phyloP scores from a whole-genome alignment of 1,140 invertebrate genomes.

The Conus ventricosus region DNA sequence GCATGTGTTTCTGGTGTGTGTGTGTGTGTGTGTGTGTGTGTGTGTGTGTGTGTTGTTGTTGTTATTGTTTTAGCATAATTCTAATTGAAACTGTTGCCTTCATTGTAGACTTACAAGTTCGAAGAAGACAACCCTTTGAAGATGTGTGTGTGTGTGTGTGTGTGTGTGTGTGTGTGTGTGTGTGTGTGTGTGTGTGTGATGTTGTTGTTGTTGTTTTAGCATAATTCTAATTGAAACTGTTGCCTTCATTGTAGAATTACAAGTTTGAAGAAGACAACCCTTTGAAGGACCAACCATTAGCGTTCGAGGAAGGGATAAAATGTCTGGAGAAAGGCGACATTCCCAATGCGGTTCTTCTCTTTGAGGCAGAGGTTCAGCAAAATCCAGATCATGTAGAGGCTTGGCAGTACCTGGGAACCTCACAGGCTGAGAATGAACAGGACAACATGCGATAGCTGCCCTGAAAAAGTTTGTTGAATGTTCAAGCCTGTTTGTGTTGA shows the following conservation, averaged over 20 bases:
- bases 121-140: slow-evolving; percentile 88
- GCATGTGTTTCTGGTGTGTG: background rate
- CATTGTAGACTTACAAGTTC: slow-evolving; percentile 85
- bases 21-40: slow-evolving; percentile 20
- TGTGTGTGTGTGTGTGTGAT: too few relatives aligned
- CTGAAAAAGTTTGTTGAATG: slow-evolving; percentile 80
- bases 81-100: too few relatives aligned
- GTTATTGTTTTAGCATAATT: too few relatives aligned
- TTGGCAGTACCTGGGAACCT: slow-evolving; percentile 81
- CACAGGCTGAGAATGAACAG: slow-evolving; percentile 95
- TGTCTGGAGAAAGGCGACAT: slow-evolving; percentile 91
- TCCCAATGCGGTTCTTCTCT: slow-evolving; percentile 95
- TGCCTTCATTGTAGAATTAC: slow-evolving; percentile 80
- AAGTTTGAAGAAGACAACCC: slow-evolving; percentile 91
- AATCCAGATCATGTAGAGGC: slow-evolving; percentile 85
- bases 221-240: too few relatives aligned
- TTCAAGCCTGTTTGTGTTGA: background rate
- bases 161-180: too few relatives aligned
- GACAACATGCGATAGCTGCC: slow-evolving; percentile 91
- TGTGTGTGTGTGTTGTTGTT: background rate
- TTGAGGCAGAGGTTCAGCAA: slow-evolving; percentile 95
- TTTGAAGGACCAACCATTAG: slow-evolving; percentile 84
- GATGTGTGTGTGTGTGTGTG: too few relatives aligned
- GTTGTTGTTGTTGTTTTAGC: too few relatives aligned
- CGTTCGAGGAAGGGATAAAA: slow-evolving; percentile 89